Evolutionary conservation across 2,888 invertebrate species (phyloP), one percentile per base, ranked within the genome.

Genomic region (Thymelicus acteon): DNA sequence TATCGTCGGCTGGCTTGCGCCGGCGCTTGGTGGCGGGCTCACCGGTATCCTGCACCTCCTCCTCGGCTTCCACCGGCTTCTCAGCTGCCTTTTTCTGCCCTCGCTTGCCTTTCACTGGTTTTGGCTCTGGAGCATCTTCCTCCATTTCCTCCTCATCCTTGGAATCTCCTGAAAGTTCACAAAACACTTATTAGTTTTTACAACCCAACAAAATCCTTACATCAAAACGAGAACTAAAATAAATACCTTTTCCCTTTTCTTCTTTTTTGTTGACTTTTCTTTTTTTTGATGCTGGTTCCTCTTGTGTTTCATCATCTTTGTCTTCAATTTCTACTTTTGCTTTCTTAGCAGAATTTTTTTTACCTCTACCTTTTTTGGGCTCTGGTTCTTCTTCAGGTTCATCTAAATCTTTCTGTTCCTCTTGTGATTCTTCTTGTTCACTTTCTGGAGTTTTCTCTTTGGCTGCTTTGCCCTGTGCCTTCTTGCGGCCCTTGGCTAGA

Each of bases 1-100:
- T 91, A 47, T 92, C 91, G 58, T 91, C 92, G 1, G 83, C 81
- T 40, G 80, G 82, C 77, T 92, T 92, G 78, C 92, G 91, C 75
- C 88, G 84, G 73, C 92, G 87, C 77, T 92, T 92, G 52, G 82
- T 81, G 7, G 82, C 83, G 12, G 87, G 80, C 75, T 91, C 92
- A 6, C 80, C 86, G 3, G 84, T 82, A 48, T 89, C 90, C 72
- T 85, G 84, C 3, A 83, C 73, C 62, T 85, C 82, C 4, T 85
- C 87, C 7, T 87, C 87, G 3, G 76, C 63, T 39, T 88, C 87
- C 1, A 70, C 71, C 6, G 80, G 64, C 13, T 81, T 79, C 61
- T 87, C 87, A 2, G 76, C 79, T 37, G 78, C 81, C 73, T 94
- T 94, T 76, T 92, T 91, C 61, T 77, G 78, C 8, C 85, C 90